Evolutionary conservation across 2,888 invertebrate species (phyloP).

Genomic region (Tenthredo amoena): DNA sequence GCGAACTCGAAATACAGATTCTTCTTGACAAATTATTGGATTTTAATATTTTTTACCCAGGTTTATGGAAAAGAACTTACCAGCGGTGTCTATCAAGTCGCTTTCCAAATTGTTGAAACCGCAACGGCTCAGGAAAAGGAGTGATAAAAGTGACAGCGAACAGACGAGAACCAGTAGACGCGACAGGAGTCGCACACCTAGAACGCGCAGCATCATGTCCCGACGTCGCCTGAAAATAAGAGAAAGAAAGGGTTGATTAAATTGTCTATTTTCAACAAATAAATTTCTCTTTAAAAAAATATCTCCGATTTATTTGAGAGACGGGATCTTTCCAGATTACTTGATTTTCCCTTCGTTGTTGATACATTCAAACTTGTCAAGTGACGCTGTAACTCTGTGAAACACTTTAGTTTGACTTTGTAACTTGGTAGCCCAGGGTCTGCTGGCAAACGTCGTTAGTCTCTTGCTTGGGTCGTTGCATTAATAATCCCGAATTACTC

Average conservation of each 20-base stretch:
- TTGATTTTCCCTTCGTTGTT: background rate
- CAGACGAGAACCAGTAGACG: conserved; percentile 81
- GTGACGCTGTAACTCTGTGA: background rate
- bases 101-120: conserved; percentile 77
- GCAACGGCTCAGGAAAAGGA: conserved; percentile 81
- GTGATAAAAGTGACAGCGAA: conserved; percentile 80
- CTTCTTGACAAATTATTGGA: background rate
- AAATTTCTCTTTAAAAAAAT: background rate
- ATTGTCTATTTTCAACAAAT: background rate
- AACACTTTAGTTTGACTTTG: conserved; percentile 29
- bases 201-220: conserved; percentile 79
- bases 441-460: conserved; percentile 24
- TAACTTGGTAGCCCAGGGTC: background rate
- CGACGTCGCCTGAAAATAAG: conserved; percentile 71
- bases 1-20: background rate
- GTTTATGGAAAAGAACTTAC: conserved; percentile 61
- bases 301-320: background rate
- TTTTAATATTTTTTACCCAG: background rate
- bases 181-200: conserved; percentile 81
- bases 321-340: background rate
- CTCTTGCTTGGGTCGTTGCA: background rate
- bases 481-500: conserved; percentile 30
- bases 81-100: conserved; percentile 71
- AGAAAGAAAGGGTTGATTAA: background rate
- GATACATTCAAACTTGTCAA: background rate